phyloP scores from a whole-genome alignment of 2,888 invertebrate genomes.

The Eurytoma adleriae region DNA sequence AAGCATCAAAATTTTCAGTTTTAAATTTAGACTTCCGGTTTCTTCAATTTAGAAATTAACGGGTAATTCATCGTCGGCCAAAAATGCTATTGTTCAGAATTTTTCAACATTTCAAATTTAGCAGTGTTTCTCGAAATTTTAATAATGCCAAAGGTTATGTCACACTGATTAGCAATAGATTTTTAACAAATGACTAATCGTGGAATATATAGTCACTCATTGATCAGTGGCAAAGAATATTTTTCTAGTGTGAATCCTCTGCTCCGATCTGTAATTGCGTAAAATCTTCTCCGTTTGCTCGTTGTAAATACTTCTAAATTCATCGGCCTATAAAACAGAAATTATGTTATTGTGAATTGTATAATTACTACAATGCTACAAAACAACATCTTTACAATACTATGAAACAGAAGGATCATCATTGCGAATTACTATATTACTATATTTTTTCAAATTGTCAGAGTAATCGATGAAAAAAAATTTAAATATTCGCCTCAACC shows the following conservation, averaged over 20 bases:
- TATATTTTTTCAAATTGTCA: no score
- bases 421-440: no score
- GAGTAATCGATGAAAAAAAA: no score
- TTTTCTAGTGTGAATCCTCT: conserved; percentile 71
- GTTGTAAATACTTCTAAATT: conserved; percentile 79
- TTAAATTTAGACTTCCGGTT: not conserved
- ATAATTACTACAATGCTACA: no score
- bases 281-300: conserved; percentile 75
- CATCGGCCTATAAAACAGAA: conserved; percentile 77
- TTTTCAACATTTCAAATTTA: no score
- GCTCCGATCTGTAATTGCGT: conserved; percentile 78
- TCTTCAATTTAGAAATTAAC: not conserved
- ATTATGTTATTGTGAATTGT: no score
- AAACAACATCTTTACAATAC: no score
- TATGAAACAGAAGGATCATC: no score
- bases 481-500: not conserved
- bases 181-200: not conserved
- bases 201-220: not conserved
- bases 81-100: no score
- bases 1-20: not conserved
- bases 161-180: no score
- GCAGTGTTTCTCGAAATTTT: no score
- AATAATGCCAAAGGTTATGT: no score
- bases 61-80: not conserved
- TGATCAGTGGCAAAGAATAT: conserved; percentile 26